A percentile compares a stretch with the other conserved stretches of the same genome.
These are phyloP conservation scores for Athene cunicularia DNA, from an alignment of 2,113 vertebrate species.

Conservation along the genomic window DNA sequence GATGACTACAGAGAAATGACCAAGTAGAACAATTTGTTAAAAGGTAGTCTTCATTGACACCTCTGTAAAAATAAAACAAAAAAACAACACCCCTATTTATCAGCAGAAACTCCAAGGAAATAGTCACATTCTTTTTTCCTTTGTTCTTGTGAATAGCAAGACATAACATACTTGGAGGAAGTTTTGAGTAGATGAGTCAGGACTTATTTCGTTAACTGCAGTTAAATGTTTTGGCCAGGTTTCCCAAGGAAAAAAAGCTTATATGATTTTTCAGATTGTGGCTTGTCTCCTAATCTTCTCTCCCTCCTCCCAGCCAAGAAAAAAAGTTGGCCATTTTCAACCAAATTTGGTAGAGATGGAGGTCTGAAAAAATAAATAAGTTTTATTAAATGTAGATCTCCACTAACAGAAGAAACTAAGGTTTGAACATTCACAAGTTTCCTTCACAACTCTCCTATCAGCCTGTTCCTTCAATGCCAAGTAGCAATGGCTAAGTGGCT, in stretches of 20 bases:
- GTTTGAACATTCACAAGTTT: not conserved
- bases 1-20: not conserved
- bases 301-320: not conserved
- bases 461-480: not conserved
- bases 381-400: not conserved
- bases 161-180: conserved; percentile 23
- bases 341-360: not conserved
- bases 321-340: not conserved
- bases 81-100: not conserved
- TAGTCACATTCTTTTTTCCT: not conserved
- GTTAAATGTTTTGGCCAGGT: conserved; percentile 49
- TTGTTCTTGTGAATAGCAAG: conserved; percentile 17
- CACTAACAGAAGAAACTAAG: not conserved
- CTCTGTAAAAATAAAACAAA: not conserved
- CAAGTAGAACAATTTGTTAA: not conserved
- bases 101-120: not conserved
- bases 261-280: conserved; percentile 25
- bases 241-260: conserved; percentile 48
- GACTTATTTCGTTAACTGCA: conserved; percentile 40
- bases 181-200: conserved; percentile 51
- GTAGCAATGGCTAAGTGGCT: not conserved
- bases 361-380: not conserved
- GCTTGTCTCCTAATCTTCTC: not conserved
- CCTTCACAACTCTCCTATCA: not conserved
- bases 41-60: not conserved